phyloP scores from a whole-genome alignment of 2,113 vertebrate genomes.

The Upupa epops region DNA sequence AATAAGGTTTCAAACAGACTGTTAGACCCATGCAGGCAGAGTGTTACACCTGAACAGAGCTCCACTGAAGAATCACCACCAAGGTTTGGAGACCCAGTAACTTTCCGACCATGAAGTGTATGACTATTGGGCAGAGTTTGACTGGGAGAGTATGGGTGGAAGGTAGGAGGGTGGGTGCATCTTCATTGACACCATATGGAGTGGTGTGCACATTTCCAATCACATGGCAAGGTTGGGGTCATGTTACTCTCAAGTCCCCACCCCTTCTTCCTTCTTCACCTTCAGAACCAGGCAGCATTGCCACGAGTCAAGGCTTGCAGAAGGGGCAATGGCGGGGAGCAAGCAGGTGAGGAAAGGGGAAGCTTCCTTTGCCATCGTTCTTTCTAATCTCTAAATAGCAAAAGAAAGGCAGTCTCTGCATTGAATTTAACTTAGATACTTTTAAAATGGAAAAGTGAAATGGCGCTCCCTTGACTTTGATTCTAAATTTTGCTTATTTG shows the following conservation, averaged over 20 bases:
- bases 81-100: slow-evolving; percentile 45
- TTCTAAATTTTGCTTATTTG: background rate
- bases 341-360: slow-evolving; percentile 62
- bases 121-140: background rate
- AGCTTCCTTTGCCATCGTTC: slow-evolving; percentile 16
- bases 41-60: background rate
- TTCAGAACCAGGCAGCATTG: slow-evolving; percentile 60
- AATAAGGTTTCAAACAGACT: background rate
- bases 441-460: slow-evolving; percentile 5
- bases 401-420: background rate
- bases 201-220: slow-evolving; percentile 56
- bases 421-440: slow-evolving; percentile 2
- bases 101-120: background rate
- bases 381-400: slow-evolving; percentile 33
- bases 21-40: slow-evolving; percentile 44
- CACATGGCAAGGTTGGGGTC: slow-evolving; percentile 56
- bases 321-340: slow-evolving; percentile 64
- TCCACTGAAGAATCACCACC: slow-evolving; percentile 52
- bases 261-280: slow-evolving; percentile 68
- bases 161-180: slow-evolving; percentile 50
- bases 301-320: slow-evolving; percentile 65
- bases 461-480: slow-evolving; percentile 21
- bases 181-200: slow-evolving; percentile 54
- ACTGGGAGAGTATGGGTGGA: slow-evolving; percentile 39
- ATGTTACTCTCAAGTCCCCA: slow-evolving; percentile 62